Conservation (phyloP, 2,888 invertebrate species). For the Philereme transversata region DNA sequence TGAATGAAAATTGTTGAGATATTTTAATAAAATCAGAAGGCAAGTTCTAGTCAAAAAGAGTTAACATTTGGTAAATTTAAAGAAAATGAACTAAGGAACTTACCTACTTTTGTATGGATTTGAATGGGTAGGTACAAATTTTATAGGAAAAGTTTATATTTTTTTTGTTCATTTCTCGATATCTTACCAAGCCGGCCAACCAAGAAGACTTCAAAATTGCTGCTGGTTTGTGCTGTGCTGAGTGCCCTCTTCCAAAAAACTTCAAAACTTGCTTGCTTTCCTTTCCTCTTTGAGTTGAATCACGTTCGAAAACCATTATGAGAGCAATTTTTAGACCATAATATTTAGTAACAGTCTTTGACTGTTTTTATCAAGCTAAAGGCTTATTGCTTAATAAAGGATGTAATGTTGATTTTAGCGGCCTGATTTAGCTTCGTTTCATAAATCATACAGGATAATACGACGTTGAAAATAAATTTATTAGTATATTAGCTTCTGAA, state of each 20-base stretch:
- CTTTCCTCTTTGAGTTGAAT: constrained; percentile 10
- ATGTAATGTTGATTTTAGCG: too few relatives aligned
- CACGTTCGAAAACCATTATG: constrained; percentile 18
- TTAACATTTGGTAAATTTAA: too few relatives aligned
- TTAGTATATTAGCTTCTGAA: neutral
- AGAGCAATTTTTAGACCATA: neutral
- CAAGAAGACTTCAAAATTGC: constrained; percentile 17
- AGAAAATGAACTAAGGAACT: too few relatives aligned
- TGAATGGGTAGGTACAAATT: neutral
- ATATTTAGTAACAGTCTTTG: neutral
- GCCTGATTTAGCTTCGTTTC: too few relatives aligned
- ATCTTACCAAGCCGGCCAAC: constrained; percentile 21
- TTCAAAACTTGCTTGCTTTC: constrained; percentile 21
- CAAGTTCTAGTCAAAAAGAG: too few relatives aligned
- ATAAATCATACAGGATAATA: too few relatives aligned
- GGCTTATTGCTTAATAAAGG: too few relatives aligned
- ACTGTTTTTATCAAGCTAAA: too few relatives aligned
- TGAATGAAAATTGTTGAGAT: too few relatives aligned
- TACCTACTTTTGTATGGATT: neutral
- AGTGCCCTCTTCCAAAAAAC: neutral
- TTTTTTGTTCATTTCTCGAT: neutral
- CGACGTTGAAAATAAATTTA: too few relatives aligned
- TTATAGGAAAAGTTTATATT: neutral
- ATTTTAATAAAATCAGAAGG: too few relatives aligned
- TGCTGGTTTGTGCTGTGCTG: constrained; percentile 7